Conservation (phyloP, 2,888 invertebrate species). For the Dicyrtoma fusca region DNA sequence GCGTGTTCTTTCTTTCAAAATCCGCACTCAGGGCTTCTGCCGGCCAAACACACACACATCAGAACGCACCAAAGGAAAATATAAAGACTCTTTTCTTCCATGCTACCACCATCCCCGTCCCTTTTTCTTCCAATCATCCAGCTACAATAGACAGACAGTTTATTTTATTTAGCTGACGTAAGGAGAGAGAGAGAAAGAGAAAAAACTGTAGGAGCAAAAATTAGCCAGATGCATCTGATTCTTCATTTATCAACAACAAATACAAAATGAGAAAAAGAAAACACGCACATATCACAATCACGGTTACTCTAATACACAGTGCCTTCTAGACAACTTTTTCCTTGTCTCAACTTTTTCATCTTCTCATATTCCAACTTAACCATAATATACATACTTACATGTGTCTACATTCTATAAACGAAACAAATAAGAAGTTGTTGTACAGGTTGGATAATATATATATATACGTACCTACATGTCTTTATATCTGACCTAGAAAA, state of each 20-base stretch:
- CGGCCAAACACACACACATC: neutral
- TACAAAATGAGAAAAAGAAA: conserved; percentile 6
- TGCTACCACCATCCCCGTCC: neutral
- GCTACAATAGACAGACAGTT: neutral
- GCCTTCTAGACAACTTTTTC: neutral
- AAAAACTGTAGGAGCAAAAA: conserved; percentile 1
- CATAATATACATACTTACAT: neutral
- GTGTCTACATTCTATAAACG: no score
- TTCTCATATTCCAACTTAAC: neutral
- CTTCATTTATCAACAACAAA: conserved; percentile 7
- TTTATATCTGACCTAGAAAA: no score
- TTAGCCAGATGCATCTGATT: conserved; percentile 17
- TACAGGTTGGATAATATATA: no score
- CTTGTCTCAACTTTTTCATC: neutral
- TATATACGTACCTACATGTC: no score
- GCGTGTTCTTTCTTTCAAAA: no score
- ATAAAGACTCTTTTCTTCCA: neutral
- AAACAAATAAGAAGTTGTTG: no score
- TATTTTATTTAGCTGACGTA: conserved; percentile 3
- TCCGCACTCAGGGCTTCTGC: neutral
- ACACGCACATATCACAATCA: neutral
- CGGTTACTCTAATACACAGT: neutral
- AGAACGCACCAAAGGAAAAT: no score
- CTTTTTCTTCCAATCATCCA: conserved; percentile 10
- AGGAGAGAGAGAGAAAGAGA: neutral